Evolutionary conservation across 2,888 invertebrate species (phyloP), one percentile per base, ranked within the genome.

Genomic region (Platynereis dumerilii): DNA sequence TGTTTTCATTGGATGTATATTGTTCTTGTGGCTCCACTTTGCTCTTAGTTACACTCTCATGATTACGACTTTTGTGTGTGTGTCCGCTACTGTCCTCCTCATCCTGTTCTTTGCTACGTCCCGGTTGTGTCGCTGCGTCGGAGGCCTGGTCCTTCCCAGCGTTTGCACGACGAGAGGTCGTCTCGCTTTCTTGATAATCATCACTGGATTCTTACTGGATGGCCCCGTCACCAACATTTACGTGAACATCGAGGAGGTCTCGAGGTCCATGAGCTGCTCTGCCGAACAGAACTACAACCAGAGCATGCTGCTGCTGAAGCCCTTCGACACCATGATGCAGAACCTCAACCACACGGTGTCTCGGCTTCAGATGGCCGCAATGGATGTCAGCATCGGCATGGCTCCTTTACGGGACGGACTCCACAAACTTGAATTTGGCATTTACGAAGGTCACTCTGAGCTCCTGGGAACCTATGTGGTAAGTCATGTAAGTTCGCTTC

Each of bases 201-300:
- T 74, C 54, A 65, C 71, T 1, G 71, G 74, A 52, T 63, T 73
- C 45, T 67, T 74, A 34, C 55, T 73, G 56, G 67, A 65, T 24
- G 74, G 74, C 2, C 74, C 74, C 24, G 64, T 72, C 28, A 69
- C 57, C 56, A 72, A 72, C 55, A 58, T 74, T 55, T 73, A 73
- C 60, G 57, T 53, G 54, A 74, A 72, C 65, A 67, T 74, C 60
- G 45, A 29, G 5, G 69, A 70, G 60, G 66, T 73, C 45, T 73
- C 72, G 20, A 56, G 69, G 39, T 70, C 69, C 52, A 64, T 73
- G 72, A 52, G 53, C 20, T 73, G 73, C 52, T 65, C 64, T 56
- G 69, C 72, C 27, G 72, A 72, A 64, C 73, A 72, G 68, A 45
- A 66, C 7, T 71, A 68, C 71, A 71, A 68, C 57, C 73, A 73